Evolutionary conservation across 2,113 vertebrate genomes (phyloP).

Genomic region (Sinocyclocheilus anshuiensis): DNA sequence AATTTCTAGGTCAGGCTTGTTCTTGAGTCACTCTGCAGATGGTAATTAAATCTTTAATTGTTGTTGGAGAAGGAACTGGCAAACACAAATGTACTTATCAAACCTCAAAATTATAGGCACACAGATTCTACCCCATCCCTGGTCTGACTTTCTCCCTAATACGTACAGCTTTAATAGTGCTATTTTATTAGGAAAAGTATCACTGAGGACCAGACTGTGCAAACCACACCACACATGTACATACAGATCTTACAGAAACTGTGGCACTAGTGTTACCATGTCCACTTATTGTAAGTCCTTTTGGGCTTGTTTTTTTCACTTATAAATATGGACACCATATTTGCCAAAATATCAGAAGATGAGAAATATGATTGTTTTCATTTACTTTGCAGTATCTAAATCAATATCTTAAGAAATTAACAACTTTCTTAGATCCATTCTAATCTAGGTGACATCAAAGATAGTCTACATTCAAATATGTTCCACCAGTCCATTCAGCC

Average conservation of each 20-base stretch:
- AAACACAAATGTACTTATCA: conserved; percentile 77
- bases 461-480: neutral
- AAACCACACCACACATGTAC: conserved; percentile 45
- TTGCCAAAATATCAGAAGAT: too few relatives aligned
- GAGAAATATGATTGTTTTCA: too few relatives aligned
- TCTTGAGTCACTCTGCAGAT: conserved; percentile 68
- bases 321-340: neutral
- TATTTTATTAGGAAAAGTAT: conserved; percentile 71
- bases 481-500: neutral
- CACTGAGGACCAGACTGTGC: conserved; percentile 66
- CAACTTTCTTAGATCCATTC: neutral
- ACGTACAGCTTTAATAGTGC: conserved; percentile 68
- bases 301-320: neutral
- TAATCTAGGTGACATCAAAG: neutral
- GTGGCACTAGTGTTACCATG: neutral
- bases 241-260: neutral
- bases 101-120: conserved; percentile 71
- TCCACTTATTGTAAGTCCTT: neutral
- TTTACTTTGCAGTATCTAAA: neutral
- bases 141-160: conserved; percentile 58
- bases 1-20: conserved; percentile 67
- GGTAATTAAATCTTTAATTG: conserved; percentile 78
- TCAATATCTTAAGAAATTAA: neutral
- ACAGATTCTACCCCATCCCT: conserved; percentile 64
- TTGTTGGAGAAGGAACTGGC: conserved; percentile 68